Conservation (phyloP, 1,140 invertebrate species). For the Rhopalosiphum padi region DNA sequence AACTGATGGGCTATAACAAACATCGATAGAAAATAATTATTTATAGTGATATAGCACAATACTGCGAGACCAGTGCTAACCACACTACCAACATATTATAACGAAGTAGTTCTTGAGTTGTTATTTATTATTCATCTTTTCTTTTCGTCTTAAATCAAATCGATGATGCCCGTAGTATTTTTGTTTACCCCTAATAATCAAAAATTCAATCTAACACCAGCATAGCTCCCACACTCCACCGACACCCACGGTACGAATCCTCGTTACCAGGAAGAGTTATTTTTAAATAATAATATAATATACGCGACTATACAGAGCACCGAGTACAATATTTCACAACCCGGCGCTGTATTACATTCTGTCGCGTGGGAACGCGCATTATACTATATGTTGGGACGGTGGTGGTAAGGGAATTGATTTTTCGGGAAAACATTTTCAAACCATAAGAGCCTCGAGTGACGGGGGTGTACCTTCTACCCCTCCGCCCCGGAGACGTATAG, state of each 20-base stretch:
- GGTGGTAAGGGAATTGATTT: not conserved
- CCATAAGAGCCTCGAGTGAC: not conserved
- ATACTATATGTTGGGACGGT: not conserved
- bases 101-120: too few species aligned
- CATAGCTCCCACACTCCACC: too few species aligned
- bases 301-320: not conserved
- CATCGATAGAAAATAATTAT: too few species aligned
- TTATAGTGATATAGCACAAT: too few species aligned
- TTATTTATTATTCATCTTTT: too few species aligned
- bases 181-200: not conserved
- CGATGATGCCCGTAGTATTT: not conserved
- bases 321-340: not conserved
- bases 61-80: too few species aligned
- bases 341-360: not conserved
- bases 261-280: not conserved
- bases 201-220: not conserved
- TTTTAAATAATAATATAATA: not conserved
- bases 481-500: not conserved
- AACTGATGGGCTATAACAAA: too few species aligned
- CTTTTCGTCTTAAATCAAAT: not conserved
- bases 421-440: not conserved
- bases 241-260: not conserved
- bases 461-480: not conserved
- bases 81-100: too few species aligned
- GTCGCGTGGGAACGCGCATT: not conserved